Evolutionary conservation across 2,113 vertebrate species (phyloP).

Genomic region (Sclerurus mexicanus): DNA sequence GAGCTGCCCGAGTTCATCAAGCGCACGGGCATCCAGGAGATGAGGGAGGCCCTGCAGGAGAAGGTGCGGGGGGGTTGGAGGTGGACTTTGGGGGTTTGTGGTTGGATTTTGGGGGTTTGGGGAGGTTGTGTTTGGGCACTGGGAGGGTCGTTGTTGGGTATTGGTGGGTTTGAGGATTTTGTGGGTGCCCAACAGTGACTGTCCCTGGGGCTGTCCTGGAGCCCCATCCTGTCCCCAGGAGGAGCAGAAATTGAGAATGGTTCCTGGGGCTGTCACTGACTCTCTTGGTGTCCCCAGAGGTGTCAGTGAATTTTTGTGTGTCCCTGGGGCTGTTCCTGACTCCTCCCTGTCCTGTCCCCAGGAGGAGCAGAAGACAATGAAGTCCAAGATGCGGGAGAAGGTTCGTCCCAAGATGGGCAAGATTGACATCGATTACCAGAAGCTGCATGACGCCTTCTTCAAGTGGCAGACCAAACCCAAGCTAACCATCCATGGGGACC

Average conservation of each 20-base stretch:
- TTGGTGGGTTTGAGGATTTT: no score
- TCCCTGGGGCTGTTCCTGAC: background rate
- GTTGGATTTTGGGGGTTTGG: background rate
- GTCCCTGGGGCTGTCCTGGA: no score
- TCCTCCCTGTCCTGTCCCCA: background rate
- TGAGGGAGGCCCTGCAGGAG: slow-evolving; percentile 93
- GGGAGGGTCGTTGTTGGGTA: no score
- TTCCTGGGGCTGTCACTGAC: no score
- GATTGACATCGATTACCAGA: slow-evolving; percentile 96
- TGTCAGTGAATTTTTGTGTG: background rate
- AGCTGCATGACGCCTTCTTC: slow-evolving; percentile 95
- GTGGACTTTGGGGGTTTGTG: no score
- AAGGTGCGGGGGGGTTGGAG: slow-evolving; percentile 71
- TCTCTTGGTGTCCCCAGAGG: no score
- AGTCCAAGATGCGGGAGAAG: slow-evolving; percentile 97
- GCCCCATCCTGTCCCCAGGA: background rate
- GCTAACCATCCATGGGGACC: slow-evolving; percentile 91
- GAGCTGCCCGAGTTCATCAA: slow-evolving; percentile 93
- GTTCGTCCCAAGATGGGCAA: slow-evolving; percentile 95
- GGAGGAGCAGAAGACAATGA: slow-evolving; percentile 96
- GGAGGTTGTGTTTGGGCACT: no score
- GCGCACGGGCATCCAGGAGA: slow-evolving; percentile 93
- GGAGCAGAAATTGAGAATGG: no score
- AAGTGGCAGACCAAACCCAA: slow-evolving; percentile 97
- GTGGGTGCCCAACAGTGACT: no score